Percentiles rank a stretch among this genome's conserved stretches.
phyloP scores from a whole-genome alignment of 2,888 invertebrate genomes.

The Latheticus oryzae region DNA sequence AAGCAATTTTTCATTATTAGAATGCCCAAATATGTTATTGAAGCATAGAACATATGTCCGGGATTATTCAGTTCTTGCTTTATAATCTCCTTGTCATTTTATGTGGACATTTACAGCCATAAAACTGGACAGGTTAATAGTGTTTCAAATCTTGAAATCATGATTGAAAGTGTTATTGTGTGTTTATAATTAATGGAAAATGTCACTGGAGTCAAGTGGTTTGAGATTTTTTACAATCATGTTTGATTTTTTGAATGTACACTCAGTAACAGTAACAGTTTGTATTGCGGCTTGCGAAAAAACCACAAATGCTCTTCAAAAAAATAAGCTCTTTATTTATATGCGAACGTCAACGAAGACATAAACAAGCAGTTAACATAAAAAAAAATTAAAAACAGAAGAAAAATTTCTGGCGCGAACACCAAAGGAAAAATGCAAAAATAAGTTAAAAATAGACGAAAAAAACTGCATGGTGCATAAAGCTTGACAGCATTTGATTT shows the following conservation, averaged over 20 bases:
- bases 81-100: conserved; percentile 23
- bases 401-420: conserved; percentile 47
- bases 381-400: conserved; percentile 46
- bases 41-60: conserved; percentile 3
- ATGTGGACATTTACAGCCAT: conserved; percentile 25
- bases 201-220: conserved; percentile 24
- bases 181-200: conserved; percentile 19
- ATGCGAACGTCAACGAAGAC: conserved; percentile 42
- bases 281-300: conserved; percentile 15
- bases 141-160: conserved; percentile 13
- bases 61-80: conserved; percentile 13
- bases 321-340: conserved; percentile 43
- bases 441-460: conserved; percentile 42
- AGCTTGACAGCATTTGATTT: conserved; percentile 27
- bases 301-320: conserved; percentile 31
- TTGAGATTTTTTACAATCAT: conserved; percentile 11
- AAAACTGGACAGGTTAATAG: conserved; percentile 28
- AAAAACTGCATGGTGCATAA: conserved; percentile 30
- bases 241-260: conserved; percentile 13
- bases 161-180: conserved; percentile 30
- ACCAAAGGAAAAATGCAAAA: conserved; percentile 49
- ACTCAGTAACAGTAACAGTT: conserved; percentile 30
- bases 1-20: background rate
- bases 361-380: conserved; percentile 46
- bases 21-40: no score